A percentile compares a stretch with the other conserved stretches of the same genome.
Evolutionary conservation across 2,888 invertebrate species (phyloP).

Genomic region (Operophtera brumata): DNA sequence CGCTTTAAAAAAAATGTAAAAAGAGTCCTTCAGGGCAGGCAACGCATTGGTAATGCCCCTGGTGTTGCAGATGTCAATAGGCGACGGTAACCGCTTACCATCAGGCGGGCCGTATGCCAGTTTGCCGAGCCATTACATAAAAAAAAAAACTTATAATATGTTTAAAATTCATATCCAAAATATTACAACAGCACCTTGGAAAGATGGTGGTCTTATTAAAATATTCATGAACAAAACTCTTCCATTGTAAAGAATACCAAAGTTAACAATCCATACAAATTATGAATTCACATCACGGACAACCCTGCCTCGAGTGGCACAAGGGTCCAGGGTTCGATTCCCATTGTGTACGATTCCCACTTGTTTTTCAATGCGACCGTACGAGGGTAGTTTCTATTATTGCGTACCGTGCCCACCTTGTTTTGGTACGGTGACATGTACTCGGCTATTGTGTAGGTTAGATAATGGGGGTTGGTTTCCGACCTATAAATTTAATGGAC

Average conservation of each 20-base stretch:
- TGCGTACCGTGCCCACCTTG: constrained; percentile 65
- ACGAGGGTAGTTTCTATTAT: constrained; percentile 77
- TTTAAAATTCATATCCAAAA: background rate
- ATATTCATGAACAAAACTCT: background rate
- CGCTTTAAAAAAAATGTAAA: no score
- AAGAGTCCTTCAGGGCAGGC: no score
- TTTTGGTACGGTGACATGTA: constrained; percentile 74
- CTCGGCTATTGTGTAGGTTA: constrained; percentile 43
- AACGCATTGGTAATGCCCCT: no score
- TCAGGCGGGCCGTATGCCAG: no score
- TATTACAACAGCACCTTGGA: constrained; percentile 1
- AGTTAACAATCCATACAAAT: constrained; percentile 47
- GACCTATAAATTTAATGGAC: constrained; percentile 29
- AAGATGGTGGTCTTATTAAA: background rate
- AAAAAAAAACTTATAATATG: no score
- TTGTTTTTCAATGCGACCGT: constrained; percentile 67
- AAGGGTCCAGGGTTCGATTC: constrained; percentile 65
- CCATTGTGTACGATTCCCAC: constrained; percentile 70
- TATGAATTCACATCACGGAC: constrained; percentile 66
- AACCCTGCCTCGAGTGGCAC: constrained; percentile 64
- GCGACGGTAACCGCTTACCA: no score
- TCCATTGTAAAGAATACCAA: constrained; percentile 20
- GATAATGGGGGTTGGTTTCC: constrained; percentile 29
- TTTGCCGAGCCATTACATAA: no score
- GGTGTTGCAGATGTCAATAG: no score